Conservation (phyloP, 2,113 vertebrate species). For the Salvelinus namaycush region DNA sequence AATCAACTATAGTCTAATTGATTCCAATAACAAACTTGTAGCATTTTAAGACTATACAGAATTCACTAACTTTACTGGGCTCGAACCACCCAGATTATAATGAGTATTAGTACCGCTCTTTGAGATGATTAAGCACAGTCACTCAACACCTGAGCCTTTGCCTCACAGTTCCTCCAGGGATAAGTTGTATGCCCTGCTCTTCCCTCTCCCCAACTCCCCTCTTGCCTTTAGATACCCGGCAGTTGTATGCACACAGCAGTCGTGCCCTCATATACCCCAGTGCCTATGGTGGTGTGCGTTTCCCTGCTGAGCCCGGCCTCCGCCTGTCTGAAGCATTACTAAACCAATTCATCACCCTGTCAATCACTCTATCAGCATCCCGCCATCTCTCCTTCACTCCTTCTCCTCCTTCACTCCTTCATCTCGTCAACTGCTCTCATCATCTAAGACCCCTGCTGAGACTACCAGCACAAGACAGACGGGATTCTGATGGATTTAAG, state of each 20-base stretch:
- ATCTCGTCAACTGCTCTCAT: background rate
- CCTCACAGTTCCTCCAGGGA: background rate
- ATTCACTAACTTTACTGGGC: no score
- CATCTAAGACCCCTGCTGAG: constrained; percentile 8
- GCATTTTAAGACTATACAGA: no score
- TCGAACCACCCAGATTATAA: no score
- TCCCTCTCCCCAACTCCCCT: background rate
- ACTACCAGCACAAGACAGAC: background rate
- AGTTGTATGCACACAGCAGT: background rate
- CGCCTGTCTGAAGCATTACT: constrained; percentile 8
- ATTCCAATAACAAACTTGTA: no score
- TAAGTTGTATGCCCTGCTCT: background rate
- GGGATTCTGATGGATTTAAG: constrained; percentile 4
- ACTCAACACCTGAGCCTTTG: background rate
- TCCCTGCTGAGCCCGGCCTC: background rate
- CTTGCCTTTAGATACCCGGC: background rate
- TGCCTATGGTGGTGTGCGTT: background rate
- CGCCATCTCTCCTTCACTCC: background rate
- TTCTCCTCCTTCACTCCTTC: background rate
- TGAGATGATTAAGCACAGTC: background rate
- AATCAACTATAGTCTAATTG: no score
- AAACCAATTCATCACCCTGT: constrained; percentile 11
- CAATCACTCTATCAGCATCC: constrained; percentile 10
- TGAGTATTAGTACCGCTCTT: no score
- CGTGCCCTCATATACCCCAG: background rate